A percentile compares a stretch with the other conserved stretches of the same genome.
Conservation (phyloP, 2,113 vertebrate genomes). For the Polypterus senegalus region DNA sequence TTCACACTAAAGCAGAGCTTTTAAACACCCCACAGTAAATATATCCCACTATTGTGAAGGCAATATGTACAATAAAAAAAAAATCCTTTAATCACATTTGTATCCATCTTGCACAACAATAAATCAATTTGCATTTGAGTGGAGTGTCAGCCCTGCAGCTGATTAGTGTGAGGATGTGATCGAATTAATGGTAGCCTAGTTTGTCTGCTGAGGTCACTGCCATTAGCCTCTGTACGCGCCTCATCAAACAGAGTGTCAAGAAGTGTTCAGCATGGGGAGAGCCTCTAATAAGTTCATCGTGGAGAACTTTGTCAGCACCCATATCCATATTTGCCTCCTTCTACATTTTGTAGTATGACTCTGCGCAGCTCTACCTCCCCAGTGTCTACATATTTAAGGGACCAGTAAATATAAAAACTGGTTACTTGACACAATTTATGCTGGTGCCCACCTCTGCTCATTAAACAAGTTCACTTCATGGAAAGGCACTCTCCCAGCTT, state of each 20-base stretch:
- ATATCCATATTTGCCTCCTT: not conserved
- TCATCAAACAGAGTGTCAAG: conserved; percentile 14
- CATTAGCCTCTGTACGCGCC: conserved; percentile 18
- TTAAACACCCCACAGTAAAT: too few relatives aligned
- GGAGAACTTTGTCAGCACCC: conserved; percentile 14
- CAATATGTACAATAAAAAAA: conserved; percentile 26
- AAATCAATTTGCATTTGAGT: conserved; percentile 68
- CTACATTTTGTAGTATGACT: too few relatives aligned
- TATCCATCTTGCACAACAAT: conserved; percentile 59
- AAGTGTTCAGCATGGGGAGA: conserved; percentile 3
- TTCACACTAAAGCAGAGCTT: too few relatives aligned
- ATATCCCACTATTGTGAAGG: too few relatives aligned
- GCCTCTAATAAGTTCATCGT: conserved; percentile 4
- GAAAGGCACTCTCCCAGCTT: too few relatives aligned
- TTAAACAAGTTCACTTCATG: too few relatives aligned
- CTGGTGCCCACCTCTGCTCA: too few relatives aligned
- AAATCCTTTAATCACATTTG: conserved; percentile 70
- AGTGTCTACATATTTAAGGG: too few relatives aligned
- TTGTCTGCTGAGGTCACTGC: conserved; percentile 32
- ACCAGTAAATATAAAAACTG: too few relatives aligned
- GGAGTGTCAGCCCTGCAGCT: conserved; percentile 53
- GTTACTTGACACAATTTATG: too few relatives aligned
- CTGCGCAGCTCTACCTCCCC: too few relatives aligned
- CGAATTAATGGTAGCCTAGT: conserved; percentile 43
- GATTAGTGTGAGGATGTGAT: conserved; percentile 49